phyloP scores from a whole-genome alignment of 2,797 vertebrate genomes.

The Sparidentex hasta region DNA sequence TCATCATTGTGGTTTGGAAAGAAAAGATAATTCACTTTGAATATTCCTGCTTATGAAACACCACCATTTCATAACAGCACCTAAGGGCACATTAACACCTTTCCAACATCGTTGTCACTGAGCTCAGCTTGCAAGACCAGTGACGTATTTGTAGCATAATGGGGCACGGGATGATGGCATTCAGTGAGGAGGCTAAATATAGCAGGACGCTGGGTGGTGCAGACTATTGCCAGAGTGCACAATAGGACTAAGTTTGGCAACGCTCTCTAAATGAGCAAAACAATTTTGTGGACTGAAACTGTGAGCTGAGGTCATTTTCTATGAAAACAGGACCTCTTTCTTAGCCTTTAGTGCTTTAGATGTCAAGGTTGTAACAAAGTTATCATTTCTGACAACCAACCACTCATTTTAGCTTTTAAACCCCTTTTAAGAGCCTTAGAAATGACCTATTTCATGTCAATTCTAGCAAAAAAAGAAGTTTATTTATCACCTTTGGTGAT shows the following conservation, averaged over 20 bases:
- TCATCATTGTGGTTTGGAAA: not conserved
- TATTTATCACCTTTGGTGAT: too few species aligned
- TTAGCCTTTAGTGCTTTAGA: not conserved
- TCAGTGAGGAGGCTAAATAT: slow-evolving; percentile 63
- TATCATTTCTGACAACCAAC: not conserved
- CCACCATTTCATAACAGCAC: slow-evolving; percentile 30
- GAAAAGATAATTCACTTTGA: not conserved
- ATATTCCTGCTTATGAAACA: not conserved
- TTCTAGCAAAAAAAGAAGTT: too few species aligned
- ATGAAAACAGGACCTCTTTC: not conserved
- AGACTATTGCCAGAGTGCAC: slow-evolving; percentile 22
- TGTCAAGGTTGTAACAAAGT: not conserved
- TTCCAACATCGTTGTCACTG: slow-evolving; percentile 49
- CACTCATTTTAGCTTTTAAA: not conserved
- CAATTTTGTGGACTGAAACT: slow-evolving; percentile 7
- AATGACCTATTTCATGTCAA: too few species aligned
- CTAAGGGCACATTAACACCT: slow-evolving; percentile 62
- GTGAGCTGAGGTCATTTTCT: slow-evolving; percentile 11
- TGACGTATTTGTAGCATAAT: slow-evolving; percentile 58
- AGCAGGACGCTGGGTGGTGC: slow-evolving; percentile 36
- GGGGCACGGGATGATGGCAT: slow-evolving; percentile 40
- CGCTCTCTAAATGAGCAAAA: slow-evolving; percentile 4
- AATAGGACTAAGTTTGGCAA: slow-evolving; percentile 38
- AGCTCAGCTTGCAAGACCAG: slow-evolving; percentile 61
- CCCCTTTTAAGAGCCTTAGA: too few species aligned